Conservation (phyloP, 2,797 vertebrate species). For the Balearica regulorum region DNA sequence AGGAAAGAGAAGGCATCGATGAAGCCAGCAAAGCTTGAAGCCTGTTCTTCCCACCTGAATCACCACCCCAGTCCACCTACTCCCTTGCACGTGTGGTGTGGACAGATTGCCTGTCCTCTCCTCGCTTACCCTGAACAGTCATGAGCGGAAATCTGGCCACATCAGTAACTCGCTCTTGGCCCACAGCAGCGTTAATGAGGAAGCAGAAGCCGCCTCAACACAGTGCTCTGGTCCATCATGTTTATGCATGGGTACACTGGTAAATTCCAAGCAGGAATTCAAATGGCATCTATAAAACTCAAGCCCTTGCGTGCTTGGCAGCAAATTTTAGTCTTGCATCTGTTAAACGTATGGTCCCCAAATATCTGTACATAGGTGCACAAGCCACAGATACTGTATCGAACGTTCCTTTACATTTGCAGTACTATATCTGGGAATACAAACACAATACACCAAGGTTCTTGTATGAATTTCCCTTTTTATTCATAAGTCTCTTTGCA, state of each 20-base stretch:
- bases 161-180: fast-evolving
- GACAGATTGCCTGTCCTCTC: not conserved
- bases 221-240: not conserved
- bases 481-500: fast-evolving
- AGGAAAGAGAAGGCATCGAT: slow-evolving; percentile 1
- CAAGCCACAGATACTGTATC: not conserved
- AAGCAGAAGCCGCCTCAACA: fast-evolving
- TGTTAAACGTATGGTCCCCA: not conserved
- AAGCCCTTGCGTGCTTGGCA: not conserved
- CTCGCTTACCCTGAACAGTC: fast-evolving
- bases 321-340: not conserved
- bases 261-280: not conserved
- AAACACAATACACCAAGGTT: not conserved
- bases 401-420: not conserved
- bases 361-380: not conserved
- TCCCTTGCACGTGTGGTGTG: fast-evolving
- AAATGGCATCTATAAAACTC: not conserved
- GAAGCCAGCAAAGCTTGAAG: not conserved
- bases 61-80: not conserved
- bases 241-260: fast-evolving
- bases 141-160: not conserved
- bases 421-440: not conserved
- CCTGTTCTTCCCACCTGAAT: not conserved
- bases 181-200: fast-evolving
- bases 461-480: not conserved